These are phyloP conservation scores for Chloropsis hardwickii DNA, from an alignment of 2,113 vertebrate species.

Conservation along the genomic window DNA sequence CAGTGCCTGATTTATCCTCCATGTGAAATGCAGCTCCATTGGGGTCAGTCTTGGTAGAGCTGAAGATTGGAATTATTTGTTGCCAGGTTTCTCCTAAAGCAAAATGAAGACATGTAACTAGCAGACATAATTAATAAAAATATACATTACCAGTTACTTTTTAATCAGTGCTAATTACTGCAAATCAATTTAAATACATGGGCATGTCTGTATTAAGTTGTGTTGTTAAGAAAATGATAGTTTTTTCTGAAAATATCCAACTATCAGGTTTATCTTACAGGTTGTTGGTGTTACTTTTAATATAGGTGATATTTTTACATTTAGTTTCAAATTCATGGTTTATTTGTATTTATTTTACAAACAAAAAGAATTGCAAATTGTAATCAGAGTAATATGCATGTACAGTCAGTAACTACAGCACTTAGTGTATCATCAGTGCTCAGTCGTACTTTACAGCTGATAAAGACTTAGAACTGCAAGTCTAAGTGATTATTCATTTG, in stretches of 20 bases:
- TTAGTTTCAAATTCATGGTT: not conserved
- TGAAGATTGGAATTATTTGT: not conserved
- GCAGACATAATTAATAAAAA: not conserved
- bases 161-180: not conserved
- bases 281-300: not conserved
- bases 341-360: not conserved
- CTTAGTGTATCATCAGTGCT: not conserved
- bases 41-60: not conserved
- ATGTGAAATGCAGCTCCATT: not conserved
- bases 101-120: not conserved
- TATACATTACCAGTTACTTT: not conserved
- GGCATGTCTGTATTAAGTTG: not conserved
- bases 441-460: not conserved
- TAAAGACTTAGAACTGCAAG: not conserved
- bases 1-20: not conserved
- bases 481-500: not conserved
- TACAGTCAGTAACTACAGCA: not conserved
- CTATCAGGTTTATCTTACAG: not conserved
- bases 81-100: not conserved
- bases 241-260: not conserved
- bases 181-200: not conserved
- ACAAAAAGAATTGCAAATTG: not conserved
- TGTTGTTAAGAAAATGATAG: not conserved
- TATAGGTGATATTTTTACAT: not conserved
- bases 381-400: not conserved